These are phyloP conservation scores for Eugnorisma glareosa DNA, from an alignment of 2,888 invertebrate species.

Conservation along the genomic window DNA sequence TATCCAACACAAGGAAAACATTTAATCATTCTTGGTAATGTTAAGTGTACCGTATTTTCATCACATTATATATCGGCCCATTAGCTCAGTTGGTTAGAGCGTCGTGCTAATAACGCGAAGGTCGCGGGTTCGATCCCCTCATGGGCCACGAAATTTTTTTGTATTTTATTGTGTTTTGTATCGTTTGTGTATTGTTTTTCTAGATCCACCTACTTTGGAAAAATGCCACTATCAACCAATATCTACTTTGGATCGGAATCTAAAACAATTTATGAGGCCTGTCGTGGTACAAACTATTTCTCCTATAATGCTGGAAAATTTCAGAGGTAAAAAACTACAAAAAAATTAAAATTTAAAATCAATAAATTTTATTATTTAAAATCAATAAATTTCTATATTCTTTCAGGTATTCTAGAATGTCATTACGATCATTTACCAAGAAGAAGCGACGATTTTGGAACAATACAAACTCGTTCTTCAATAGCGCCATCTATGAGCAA, in stretches of 20 bases:
- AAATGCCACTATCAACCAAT: slow-evolving; percentile 90
- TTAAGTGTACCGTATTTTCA: slow-evolving; percentile 24
- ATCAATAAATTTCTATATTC: background rate
- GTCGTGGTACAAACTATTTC: slow-evolving; percentile 88
- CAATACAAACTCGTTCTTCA: slow-evolving; percentile 76
- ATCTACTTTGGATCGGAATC: slow-evolving; percentile 86
- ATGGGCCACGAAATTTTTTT: slow-evolving; percentile 90
- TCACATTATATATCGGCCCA: slow-evolving; percentile 84
- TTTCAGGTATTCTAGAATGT: slow-evolving; percentile 89
- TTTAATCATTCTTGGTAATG: background rate
- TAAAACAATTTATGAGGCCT: slow-evolving; percentile 89
- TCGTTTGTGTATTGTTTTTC: slow-evolving; percentile 55
- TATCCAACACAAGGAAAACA: background rate
- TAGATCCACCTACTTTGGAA: slow-evolving; percentile 87
- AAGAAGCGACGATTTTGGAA: slow-evolving; percentile 82
- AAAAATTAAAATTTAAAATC: background rate
- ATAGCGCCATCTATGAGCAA: slow-evolving; percentile 82
- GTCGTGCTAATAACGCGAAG: slow-evolving; percentile 95
- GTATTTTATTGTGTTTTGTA: slow-evolving; percentile 30
- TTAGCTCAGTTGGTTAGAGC: slow-evolving; percentile 95
- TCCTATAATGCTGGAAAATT: slow-evolving; percentile 91
- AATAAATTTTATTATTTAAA: background rate
- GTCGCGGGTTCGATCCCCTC: slow-evolving; percentile 94
- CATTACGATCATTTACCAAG: slow-evolving; percentile 92
- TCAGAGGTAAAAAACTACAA: slow-evolving; percentile 82